Conservation (phyloP, 2,888 invertebrate species). For the Chironomus riparius region DNA sequence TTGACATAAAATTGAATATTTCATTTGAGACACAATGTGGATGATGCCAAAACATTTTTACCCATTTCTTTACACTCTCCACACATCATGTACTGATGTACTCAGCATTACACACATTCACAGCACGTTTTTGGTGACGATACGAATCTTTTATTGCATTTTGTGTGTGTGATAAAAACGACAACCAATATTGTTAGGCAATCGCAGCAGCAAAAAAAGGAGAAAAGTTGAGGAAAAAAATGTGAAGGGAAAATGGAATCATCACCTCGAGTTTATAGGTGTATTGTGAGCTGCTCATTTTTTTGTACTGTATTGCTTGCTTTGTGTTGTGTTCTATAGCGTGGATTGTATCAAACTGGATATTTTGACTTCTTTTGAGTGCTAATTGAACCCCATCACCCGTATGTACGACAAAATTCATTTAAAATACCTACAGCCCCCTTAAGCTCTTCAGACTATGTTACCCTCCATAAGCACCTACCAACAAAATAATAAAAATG, state of each 20-base stretch:
- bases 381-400: no score
- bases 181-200: neutral
- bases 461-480: no score
- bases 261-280: neutral
- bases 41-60: neutral
- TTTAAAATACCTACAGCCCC: no score
- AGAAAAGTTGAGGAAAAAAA: neutral
- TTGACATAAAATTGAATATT: conserved; percentile 4
- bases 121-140: neutral
- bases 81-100: neutral
- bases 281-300: neutral
- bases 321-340: neutral
- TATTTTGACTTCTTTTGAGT: no score
- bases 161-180: neutral
- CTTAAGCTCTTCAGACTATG: no score
- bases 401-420: no score
- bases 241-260: neutral
- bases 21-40: neutral
- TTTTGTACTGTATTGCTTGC: neutral
- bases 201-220: neutral
- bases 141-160: conserved; percentile 6
- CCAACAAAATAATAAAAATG: no score
- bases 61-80: neutral
- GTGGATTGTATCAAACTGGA: neutral
- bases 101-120: neutral